phyloP scores from a whole-genome alignment of 2,888 invertebrate species.

The Reticulitermes lucifugus region DNA sequence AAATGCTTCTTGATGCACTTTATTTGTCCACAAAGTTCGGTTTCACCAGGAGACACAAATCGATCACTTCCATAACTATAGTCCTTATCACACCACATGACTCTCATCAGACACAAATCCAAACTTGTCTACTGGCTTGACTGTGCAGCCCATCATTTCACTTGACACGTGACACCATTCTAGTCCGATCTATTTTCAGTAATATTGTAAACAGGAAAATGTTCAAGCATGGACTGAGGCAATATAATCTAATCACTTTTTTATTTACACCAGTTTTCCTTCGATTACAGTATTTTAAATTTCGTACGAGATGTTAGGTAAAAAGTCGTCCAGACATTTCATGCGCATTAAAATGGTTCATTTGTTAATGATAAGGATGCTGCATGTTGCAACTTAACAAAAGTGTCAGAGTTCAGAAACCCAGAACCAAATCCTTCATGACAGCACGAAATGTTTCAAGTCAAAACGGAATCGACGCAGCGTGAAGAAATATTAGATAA shows the following conservation, averaged over 20 bases:
- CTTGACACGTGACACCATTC: not conserved
- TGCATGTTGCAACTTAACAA: not conserved
- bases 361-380: not conserved
- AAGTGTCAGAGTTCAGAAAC: not conserved
- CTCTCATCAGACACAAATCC: too few species aligned
- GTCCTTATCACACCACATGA: too few species aligned
- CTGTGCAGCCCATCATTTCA: not conserved
- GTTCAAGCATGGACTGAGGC: too few species aligned
- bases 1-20: not conserved
- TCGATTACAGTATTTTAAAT: too few species aligned
- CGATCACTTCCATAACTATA: too few species aligned
- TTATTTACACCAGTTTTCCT: too few species aligned
- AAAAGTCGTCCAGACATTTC: too few species aligned
- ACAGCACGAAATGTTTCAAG: conserved; percentile 7
- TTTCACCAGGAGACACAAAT: not conserved
- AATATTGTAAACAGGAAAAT: too few species aligned
- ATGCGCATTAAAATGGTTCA: not conserved
- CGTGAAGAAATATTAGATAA: conserved; percentile 43
- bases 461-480: conserved; percentile 40
- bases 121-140: too few species aligned
- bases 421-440: not conserved
- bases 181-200: too few species aligned
- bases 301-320: too few species aligned
- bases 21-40: not conserved
- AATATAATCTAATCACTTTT: too few species aligned